phyloP scores from a whole-genome alignment of 2,113 vertebrate genomes.

The Platysternon megacephalum region DNA sequence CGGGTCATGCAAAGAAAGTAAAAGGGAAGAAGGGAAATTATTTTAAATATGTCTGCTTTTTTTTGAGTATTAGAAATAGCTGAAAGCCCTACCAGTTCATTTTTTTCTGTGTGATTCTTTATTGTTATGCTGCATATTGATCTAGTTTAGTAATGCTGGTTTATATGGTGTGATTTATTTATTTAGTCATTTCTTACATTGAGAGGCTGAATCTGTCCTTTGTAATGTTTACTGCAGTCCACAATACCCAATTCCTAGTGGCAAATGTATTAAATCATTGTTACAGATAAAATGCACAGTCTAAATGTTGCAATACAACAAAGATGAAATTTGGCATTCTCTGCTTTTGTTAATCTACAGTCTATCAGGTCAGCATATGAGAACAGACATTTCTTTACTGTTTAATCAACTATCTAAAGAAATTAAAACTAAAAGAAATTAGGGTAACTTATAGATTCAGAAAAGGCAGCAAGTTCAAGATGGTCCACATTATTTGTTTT shows the following conservation, averaged over 20 bases:
- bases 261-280: conserved; percentile 4
- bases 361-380: conserved; percentile 16
- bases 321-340: conserved; percentile 46
- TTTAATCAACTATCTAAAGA: conserved; percentile 49
- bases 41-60: background rate
- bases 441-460: conserved; percentile 24
- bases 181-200: background rate
- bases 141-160: background rate
- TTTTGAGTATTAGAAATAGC: background rate
- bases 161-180: conserved; percentile 21
- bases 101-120: background rate
- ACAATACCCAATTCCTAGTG: background rate
- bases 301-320: background rate
- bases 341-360: conserved; percentile 31
- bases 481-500: conserved; percentile 13
- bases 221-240: background rate
- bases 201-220: conserved; percentile 19
- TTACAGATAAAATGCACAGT: background rate
- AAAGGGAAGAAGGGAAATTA: background rate
- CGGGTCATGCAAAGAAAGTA: background rate
- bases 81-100: background rate
- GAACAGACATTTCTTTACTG: conserved; percentile 48
- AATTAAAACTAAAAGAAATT: conserved; percentile 19
- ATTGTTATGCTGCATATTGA: background rate
- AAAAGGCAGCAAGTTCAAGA: conserved; percentile 22